Evolutionary conservation across 2,888 invertebrate genomes (phyloP), one percentile per base, ranked within the genome.

Genomic region (Stenolophus ochropezus): DNA sequence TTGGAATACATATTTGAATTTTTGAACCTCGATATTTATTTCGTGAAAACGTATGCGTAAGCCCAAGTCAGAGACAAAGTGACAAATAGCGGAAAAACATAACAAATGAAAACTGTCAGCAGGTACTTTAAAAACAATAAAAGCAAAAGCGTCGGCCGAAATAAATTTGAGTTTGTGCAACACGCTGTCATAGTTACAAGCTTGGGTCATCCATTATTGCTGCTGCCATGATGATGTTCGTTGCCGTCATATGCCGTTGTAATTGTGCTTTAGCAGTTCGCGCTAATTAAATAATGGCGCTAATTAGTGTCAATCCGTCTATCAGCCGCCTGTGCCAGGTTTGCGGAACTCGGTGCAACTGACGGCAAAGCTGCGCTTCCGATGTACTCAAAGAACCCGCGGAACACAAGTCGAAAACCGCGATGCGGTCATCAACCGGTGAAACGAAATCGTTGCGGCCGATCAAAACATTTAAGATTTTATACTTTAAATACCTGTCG

Each of bases 111-210:
- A 61, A 18, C 33, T 69, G 65, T 69, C 65, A 33, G 5, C 14
- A 8, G 16, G 18, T 33, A 69, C 65, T 69, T 33, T 6, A 33
- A 69, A 69, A 69, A 69, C 65, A 69, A 69, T 69, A 69, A 69
- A 69, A 69, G 27, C 33, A 69, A 18, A 69, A 18, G 20, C 18
- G 18, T 25, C 25, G 4, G 21, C 27, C 16, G 14, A 33, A 69
- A 69, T 33, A 69, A 27, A 69, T 69, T 33, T 69, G 6, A 69
- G 25, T 69, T 69, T 69, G 25, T 61, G 6, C 18, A 33, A 18
- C 27, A 33, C 8, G 4, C 33, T 69, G 65, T 69, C 65, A 25
- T n/a, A 11, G 20, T n/a, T 61, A 2, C 23, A 61, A 61, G 61
- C 61, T 14, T 1, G 14, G 61, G 25, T 61, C 61, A 61, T 61